Conservation (phyloP, 2,113 vertebrate species). For the Onychostoma macrolepis region DNA sequence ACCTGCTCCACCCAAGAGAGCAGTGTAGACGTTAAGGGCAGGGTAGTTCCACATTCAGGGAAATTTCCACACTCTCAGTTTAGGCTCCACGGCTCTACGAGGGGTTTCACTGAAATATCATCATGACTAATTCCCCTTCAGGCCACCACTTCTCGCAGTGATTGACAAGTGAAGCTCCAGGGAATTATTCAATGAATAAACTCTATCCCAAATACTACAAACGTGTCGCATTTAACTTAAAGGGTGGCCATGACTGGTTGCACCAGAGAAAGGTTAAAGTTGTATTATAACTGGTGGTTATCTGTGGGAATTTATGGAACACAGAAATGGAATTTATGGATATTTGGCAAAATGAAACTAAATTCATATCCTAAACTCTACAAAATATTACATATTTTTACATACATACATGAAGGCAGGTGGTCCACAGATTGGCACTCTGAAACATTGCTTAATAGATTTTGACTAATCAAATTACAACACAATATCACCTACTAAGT, state of each 20-base stretch:
- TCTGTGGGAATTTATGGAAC: not conserved
- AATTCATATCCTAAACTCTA: not conserved
- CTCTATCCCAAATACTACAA: not conserved
- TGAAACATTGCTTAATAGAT: not conserved
- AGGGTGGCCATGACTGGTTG: not conserved
- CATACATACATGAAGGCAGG: not conserved
- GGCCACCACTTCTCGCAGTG: not conserved
- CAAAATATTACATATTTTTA: not conserved
- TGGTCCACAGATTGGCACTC: not conserved
- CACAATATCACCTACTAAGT: not conserved
- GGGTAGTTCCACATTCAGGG: slow-evolving; percentile 6
- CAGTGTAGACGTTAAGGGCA: slow-evolving; percentile 48
- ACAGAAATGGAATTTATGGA: not conserved
- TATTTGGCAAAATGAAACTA: not conserved
- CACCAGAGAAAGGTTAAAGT: not conserved
- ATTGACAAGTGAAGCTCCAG: not conserved
- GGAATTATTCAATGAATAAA: not conserved
- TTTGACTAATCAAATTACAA: not conserved
- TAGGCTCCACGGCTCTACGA: not conserved
- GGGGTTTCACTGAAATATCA: slow-evolving; percentile 3
- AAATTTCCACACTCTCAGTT: not conserved
- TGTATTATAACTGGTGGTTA: not conserved
- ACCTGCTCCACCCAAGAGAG: slow-evolving; percentile 65
- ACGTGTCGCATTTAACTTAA: not conserved
- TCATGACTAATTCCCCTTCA: not conserved